phyloP scores from a whole-genome alignment of 2,888 invertebrate genomes.

The Acanthopleura granulata region DNA sequence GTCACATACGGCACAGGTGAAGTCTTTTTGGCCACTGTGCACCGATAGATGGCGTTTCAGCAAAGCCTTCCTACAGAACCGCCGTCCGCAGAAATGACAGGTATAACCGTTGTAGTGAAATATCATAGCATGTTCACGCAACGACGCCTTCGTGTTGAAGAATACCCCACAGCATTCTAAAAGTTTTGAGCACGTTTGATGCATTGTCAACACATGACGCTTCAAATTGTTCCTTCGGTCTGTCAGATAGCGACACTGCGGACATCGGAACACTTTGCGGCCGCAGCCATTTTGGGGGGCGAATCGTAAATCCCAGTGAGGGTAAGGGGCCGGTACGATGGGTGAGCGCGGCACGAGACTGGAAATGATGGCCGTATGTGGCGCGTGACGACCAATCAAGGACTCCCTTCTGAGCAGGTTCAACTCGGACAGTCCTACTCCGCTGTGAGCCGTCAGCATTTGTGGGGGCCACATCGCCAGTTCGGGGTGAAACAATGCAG shows the following conservation, averaged over 20 bases:
- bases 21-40: conserved; percentile 71
- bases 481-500: conserved; percentile 3
- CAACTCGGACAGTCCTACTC: conserved; percentile 4
- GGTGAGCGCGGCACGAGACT: not conserved
- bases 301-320: conserved; percentile 18
- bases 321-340: not conserved
- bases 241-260: conserved; percentile 67
- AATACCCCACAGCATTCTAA: conserved; percentile 69
- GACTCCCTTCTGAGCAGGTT: not conserved
- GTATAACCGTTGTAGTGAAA: conserved; percentile 70
- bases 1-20: conserved; percentile 68
- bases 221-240: conserved; percentile 70
- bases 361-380: not conserved
- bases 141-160: conserved; percentile 69
- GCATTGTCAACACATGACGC: conserved; percentile 71
- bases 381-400: not conserved
- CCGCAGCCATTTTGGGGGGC: conserved; percentile 39
- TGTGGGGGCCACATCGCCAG: conserved; percentile 6
- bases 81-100: conserved; percentile 68
- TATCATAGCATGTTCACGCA: conserved; percentile 68
- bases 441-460: not conserved
- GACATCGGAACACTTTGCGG: conserved; percentile 61
- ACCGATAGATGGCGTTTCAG: conserved; percentile 71
- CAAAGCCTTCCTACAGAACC: conserved; percentile 71
- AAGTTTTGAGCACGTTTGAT: conserved; percentile 63